Conservation (phyloP, 2,113 vertebrate genomes). For the Callocephalon fimbriatum region DNA sequence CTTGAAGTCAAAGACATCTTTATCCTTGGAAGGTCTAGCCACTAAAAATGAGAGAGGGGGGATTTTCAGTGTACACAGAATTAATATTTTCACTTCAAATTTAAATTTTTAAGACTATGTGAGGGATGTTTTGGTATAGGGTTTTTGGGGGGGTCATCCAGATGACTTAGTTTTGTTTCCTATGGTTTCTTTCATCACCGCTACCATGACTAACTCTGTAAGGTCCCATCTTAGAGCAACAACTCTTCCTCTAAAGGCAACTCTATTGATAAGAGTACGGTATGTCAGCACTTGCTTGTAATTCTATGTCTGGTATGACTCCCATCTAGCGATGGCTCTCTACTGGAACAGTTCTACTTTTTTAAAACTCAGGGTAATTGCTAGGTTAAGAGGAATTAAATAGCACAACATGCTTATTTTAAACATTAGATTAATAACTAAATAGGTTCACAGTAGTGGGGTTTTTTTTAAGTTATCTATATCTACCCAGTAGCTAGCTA, state of each 20-base stretch:
- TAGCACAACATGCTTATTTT: neutral
- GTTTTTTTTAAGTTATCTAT: neutral
- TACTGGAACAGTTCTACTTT: neutral
- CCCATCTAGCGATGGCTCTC: neutral
- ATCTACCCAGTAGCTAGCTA: neutral
- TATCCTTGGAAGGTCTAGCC: slow-evolving; percentile 77
- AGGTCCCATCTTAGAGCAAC: neutral
- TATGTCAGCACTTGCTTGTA: neutral
- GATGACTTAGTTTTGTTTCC: neutral
- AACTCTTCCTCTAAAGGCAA: neutral
- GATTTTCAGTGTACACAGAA: neutral
- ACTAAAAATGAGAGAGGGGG: slow-evolving; percentile 55
- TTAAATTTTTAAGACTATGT: neutral
- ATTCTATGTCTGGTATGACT: neutral
- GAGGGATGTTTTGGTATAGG: neutral
- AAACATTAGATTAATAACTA: neutral
- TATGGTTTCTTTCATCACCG: neutral
- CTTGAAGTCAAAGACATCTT: slow-evolving; percentile 84
- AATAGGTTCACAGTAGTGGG: neutral
- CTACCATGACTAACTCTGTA: neutral
- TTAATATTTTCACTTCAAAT: neutral
- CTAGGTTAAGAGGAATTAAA: neutral
- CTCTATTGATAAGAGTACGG: neutral
- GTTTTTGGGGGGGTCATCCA: neutral
- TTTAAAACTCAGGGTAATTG: neutral